Evolutionary conservation across 2,797 vertebrate genomes (phyloP).

Genomic region (Anisognathus igniventris): DNA sequence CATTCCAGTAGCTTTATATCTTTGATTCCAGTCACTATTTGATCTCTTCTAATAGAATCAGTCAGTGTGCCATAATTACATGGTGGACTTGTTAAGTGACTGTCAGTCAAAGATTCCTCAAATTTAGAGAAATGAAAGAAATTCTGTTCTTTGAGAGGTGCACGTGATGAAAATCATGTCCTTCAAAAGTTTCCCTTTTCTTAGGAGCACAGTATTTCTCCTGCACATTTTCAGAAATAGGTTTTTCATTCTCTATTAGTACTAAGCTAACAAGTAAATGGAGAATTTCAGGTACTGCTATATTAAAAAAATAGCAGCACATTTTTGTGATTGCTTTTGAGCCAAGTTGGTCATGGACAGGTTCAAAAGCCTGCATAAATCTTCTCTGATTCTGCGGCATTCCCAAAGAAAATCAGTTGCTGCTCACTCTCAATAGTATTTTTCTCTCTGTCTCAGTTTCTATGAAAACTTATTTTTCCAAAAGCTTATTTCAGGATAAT

Average conservation of each 20-base stretch:
- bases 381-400: not conserved
- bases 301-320: not conserved
- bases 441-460: not conserved
- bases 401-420: not conserved
- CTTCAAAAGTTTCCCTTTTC: slow-evolving; percentile 5
- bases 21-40: slow-evolving; percentile 34
- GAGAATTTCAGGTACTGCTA: not conserved
- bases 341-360: not conserved
- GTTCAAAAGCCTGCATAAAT: not conserved
- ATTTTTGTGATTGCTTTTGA: not conserved
- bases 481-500: not conserved
- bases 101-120: slow-evolving; percentile 24
- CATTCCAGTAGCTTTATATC: not conserved
- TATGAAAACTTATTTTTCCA: not conserved
- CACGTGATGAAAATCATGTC: not conserved
- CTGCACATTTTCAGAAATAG: not conserved
- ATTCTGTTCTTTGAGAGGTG: not conserved
- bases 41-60: slow-evolving; percentile 38
- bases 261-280: not conserved
- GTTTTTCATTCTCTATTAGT: not conserved
- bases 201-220: not conserved
- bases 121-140: slow-evolving; percentile 12
- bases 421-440: not conserved
- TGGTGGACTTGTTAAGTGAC: not conserved
- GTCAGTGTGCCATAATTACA: slow-evolving; percentile 29